These are phyloP conservation scores for Vannuccia rotundouncinata DNA, from an alignment of 2,888 invertebrate species.

Conservation along the genomic window DNA sequence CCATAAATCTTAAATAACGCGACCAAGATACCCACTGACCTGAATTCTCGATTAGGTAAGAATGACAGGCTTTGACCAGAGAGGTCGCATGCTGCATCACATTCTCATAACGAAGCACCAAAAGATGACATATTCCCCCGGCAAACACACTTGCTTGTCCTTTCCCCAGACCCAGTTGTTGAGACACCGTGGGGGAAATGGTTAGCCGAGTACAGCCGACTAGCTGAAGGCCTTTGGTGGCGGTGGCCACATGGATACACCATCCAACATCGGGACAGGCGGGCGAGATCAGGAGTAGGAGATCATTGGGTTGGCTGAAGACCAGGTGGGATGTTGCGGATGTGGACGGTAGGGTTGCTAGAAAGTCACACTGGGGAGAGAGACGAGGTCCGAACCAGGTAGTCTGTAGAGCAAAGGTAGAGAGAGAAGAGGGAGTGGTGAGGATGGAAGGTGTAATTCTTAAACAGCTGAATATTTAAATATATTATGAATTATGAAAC, in stretches of 20 bases:
- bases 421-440: too few relatives aligned
- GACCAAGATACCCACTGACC: not conserved
- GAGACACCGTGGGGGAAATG: not conserved
- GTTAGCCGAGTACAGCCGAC: not conserved
- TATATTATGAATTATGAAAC: too few relatives aligned
- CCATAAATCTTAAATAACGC: too few relatives aligned
- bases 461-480: too few relatives aligned
- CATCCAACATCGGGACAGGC: not conserved
- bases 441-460: too few relatives aligned
- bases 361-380: not conserved
- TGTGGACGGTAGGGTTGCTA: not conserved
- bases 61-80: not conserved
- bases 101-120: conserved; percentile 9
- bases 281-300: not conserved
- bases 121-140: not conserved
- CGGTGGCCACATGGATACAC: not conserved
- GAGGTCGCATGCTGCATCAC: not conserved
- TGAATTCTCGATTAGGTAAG: not conserved
- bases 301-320: not conserved
- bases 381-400: not conserved
- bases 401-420: too few relatives aligned
- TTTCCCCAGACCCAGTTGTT: not conserved
- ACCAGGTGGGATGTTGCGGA: not conserved
- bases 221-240: not conserved
- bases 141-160: not conserved